A percentile compares a stretch with the other conserved stretches of the same genome.
These are phyloP conservation scores for Diadegma fenestrale DNA, from an alignment of 2,888 invertebrate genomes.

Conservation along the genomic window DNA sequence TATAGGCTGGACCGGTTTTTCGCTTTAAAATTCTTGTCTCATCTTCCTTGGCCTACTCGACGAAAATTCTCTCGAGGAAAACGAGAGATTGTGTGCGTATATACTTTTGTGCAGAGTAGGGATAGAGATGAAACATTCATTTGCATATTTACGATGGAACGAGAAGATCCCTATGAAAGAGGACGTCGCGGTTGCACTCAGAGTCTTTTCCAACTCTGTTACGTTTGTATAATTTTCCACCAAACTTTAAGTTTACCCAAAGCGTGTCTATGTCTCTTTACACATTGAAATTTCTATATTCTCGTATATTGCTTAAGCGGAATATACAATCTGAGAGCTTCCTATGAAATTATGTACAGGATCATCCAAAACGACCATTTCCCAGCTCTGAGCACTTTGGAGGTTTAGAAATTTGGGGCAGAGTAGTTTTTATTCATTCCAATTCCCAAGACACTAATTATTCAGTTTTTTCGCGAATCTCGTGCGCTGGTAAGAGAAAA, in stretches of 20 bases:
- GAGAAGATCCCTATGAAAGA: slow-evolving; percentile 16
- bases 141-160: slow-evolving; percentile 47
- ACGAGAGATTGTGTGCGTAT: neutral
- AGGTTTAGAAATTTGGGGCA: neutral
- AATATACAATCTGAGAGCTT: slow-evolving; percentile 2
- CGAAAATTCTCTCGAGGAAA: slow-evolving; percentile 5
- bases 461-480: neutral
- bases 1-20: slow-evolving; percentile 51
- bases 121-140: slow-evolving; percentile 40
- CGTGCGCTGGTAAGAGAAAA: neutral
- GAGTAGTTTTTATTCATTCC: neutral
- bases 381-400: neutral
- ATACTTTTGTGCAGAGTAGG: neutral
- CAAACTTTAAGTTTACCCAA: neutral
- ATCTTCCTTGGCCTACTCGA: slow-evolving; percentile 12
- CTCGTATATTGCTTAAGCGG: neutral
- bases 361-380: neutral
- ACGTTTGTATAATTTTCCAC: slow-evolving; percentile 3
- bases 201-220: slow-evolving; percentile 18
- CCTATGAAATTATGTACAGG: neutral
- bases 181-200: slow-evolving; percentile 18
- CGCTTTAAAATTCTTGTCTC: slow-evolving; percentile 30
- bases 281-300: neutral
- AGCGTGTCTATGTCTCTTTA: neutral
- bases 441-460: too few relatives aligned